phyloP scores from a whole-genome alignment of 2,113 vertebrate species.

The Fulica atra region DNA sequence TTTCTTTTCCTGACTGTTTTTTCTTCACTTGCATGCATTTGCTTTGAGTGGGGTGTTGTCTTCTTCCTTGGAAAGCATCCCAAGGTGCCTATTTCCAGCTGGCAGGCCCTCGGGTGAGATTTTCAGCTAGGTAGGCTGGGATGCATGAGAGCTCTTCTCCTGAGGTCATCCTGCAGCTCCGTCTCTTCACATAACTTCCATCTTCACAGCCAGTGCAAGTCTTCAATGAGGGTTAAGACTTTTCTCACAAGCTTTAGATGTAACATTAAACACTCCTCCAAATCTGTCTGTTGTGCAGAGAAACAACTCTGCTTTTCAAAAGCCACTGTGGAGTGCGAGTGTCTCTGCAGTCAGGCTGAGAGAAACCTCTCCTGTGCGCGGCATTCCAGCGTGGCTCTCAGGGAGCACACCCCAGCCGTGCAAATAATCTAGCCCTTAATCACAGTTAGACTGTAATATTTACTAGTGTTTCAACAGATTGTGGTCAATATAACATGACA shows the following conservation, averaged over 20 bases:
- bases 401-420: neutral
- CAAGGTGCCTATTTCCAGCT: neutral
- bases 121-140: neutral
- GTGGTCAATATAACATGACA: neutral
- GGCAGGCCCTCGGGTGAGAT: neutral
- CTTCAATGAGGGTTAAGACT: neutral
- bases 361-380: neutral
- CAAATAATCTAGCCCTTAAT: neutral
- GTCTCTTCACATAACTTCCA: neutral
- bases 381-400: neutral
- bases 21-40: neutral
- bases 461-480: neutral
- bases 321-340: neutral
- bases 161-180: neutral
- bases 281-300: neutral
- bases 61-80: neutral
- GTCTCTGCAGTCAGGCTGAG: neutral
- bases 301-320: neutral
- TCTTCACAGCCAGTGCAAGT: neutral
- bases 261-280: neutral
- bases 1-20: neutral
- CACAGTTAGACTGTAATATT: neutral
- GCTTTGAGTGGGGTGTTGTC: neutral
- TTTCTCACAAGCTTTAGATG: neutral
- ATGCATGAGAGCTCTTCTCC: neutral